Evolutionary conservation across 2,113 vertebrate genomes (phyloP), one percentile per base, ranked within the genome.

Genomic region (Epinephelus fuscoguttatus): DNA sequence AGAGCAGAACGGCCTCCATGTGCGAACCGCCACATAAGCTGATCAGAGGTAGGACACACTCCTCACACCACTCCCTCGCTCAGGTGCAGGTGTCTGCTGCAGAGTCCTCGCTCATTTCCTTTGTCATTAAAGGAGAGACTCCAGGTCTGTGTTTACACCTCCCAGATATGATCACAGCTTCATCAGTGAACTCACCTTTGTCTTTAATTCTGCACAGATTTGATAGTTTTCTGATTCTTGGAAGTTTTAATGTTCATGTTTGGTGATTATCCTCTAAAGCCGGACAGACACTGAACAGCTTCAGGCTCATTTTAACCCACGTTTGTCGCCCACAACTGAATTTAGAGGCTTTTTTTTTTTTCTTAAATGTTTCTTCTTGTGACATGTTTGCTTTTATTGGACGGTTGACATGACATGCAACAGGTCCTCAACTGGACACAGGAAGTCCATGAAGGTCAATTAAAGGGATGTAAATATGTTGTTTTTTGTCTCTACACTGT

Each of bases 1-100:
- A 21, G 80, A 84, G 84, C 86, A 80, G 81, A 70, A 30, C 62
- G 71, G 87, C 84, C 88, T 87, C 83, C 79, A 92, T 93, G 92
- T 56, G 85, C 49, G 84, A 86, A 62, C 81, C 33, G 85, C 67
- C 81, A 49, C 76, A 27, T 81, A 85, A 85, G 85, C 87, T 92
- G 85, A 86, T 92, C 84, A 90, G 84, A 93, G 90, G 90, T 91
- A 91, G 68, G 92, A 71, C 47, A 0, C 27, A 0, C 37, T 19
- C 63, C 75, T 60, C 25, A 74, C 55, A 50, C 11, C 6, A 66
- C 78, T 85, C 63, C 60, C 68, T 71, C 21, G 45, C 14, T 40
- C 27, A 57, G 27, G 70, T 60, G 33, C 33, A 37, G 17, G 70
- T 6, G 23, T 52, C 27, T 33, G 75, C 27, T 50, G 71, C 47